Conservation (phyloP, 2,113 vertebrate species). For the Nettapus auritus region DNA sequence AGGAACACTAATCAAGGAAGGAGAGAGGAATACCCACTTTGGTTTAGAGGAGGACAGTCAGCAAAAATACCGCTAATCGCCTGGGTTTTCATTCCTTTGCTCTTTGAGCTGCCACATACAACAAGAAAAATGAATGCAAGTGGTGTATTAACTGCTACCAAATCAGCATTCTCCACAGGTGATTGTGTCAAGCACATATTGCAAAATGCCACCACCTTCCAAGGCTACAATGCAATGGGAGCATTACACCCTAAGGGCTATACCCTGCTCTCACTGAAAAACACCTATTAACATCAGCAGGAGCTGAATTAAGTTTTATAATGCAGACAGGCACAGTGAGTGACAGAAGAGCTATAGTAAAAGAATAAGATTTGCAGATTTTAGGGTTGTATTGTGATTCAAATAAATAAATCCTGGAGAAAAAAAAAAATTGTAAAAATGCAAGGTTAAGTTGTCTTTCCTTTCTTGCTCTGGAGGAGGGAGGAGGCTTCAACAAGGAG, state of each 20-base stretch:
- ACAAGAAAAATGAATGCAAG: constrained; percentile 26
- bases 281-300: not conserved
- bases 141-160: constrained; percentile 28
- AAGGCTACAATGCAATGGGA: accelerated
- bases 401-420: not conserved
- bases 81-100: constrained; percentile 44
- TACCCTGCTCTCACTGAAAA: not conserved
- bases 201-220: constrained; percentile 19
- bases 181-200: not conserved
- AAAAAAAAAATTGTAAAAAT: not conserved
- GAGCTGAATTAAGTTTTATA: constrained; percentile 20
- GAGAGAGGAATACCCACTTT: constrained; percentile 31
- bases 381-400: not conserved
- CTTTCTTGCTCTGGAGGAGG: not conserved
- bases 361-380: not conserved
- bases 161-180: constrained; percentile 35
- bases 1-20: constrained; percentile 36
- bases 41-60: constrained; percentile 55
- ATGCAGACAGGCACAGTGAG: not conserved
- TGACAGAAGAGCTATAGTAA: not conserved
- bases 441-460: not conserved
- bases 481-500: not conserved
- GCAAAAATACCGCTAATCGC: constrained; percentile 40
- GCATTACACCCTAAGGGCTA: not conserved
- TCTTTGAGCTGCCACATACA: constrained; percentile 51